Conservation (phyloP, 2,797 vertebrate genomes). For the Spinibarbus caldwelli region DNA sequence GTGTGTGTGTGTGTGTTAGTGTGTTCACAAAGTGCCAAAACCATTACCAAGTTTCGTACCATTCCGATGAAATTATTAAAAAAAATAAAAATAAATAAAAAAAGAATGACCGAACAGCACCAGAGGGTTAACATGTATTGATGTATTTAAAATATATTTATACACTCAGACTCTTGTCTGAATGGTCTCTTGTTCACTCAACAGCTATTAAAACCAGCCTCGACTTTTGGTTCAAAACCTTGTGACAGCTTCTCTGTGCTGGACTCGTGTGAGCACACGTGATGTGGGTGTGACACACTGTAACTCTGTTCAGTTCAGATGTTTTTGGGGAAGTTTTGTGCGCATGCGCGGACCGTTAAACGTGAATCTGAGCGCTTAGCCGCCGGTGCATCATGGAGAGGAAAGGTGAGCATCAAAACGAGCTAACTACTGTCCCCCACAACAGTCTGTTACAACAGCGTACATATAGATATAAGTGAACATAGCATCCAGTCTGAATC, state of each 20-base stretch:
- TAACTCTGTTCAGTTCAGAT: conserved; percentile 3
- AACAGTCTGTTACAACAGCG: background rate
- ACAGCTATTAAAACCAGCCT: background rate
- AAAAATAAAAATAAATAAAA: too few species aligned
- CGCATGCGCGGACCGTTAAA: conserved; percentile 57
- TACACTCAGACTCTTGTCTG: too few species aligned
- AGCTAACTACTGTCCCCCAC: background rate
- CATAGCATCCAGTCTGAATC: background rate
- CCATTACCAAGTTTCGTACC: too few species aligned
- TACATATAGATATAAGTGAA: background rate
- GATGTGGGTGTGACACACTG: conserved; percentile 8
- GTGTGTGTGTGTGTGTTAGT: too few species aligned
- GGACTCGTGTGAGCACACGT: background rate
- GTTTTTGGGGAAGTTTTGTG: conserved; percentile 46
- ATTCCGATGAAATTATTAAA: too few species aligned
- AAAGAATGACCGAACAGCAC: too few species aligned
- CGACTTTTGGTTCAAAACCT: background rate
- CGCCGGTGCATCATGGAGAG: conserved; percentile 76
- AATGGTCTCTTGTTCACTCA: background rate
- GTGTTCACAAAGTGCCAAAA: too few species aligned
- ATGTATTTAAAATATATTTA: too few species aligned
- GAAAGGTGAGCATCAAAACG: conserved; percentile 72
- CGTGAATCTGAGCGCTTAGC: conserved; percentile 35
- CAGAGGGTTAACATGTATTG: too few species aligned
- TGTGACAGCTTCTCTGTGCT: background rate